Base-by-base conservation (phyloP, 35 echinoderm and acorn worm species). In the Stichopus chloronotus region DNA sequence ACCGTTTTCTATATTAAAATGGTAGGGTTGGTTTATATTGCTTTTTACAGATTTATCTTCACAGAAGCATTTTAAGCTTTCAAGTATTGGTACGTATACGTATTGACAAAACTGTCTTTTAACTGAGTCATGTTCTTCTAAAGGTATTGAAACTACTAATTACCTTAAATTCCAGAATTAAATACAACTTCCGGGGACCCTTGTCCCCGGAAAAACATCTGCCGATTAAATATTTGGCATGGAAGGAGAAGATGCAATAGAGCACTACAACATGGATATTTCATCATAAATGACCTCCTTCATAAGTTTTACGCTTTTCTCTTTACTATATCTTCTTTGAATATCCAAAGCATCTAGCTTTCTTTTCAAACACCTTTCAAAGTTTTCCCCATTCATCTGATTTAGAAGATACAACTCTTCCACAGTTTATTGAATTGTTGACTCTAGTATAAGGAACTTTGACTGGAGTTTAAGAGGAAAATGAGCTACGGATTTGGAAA, bases 401-500 rank as follows among this genome's bases (percentile, higher is more conserved):
- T 76, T 57, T 19, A 77, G 9, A 5, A 60, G 63, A n/a, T 72
- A 23, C 43, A 91, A 9, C 21, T 91, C 88, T 53, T 91, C 88
- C 10, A 91, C 59, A 77, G 53, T 91, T 17, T 53, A 30, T 77
- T 54, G 90, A 59, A 92, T 92, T 78, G 90, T 92, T 2, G 71
- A 79, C 56, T 79, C 90, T 57, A 72, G 90, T 81, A 92, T 10
- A 19, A 78, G 53, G 54, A 58, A 19, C 69, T 92, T 79, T 58
- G 72, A 16, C 16, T 92, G 55, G 7, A 92, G 23, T 59, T 24
- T 92, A 17, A 92, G 55, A 10, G 24, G 54, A 25, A 92, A 78
- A 19, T 56, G 56, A 4, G 52, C 74, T 19, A 92, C 1, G 9
- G 61, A 56, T 6, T 76, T 59, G 8, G 71, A 43, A 53, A 12